phyloP scores from a whole-genome alignment of 2,113 vertebrate species.

The Hemicordylus capensis region DNA sequence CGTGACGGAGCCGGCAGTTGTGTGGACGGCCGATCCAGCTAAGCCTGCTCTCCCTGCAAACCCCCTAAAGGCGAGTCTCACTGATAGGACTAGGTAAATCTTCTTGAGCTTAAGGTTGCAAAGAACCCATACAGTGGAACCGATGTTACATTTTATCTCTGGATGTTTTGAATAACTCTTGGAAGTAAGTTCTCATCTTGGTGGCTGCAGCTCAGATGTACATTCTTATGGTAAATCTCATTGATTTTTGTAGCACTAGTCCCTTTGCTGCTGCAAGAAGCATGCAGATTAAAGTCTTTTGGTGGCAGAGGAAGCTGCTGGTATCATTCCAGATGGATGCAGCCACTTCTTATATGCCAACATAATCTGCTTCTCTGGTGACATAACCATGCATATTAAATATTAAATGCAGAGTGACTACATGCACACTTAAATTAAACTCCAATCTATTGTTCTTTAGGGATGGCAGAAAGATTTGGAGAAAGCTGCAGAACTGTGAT shows the following conservation, averaged over 20 bases:
- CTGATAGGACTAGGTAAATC: too few relatives aligned
- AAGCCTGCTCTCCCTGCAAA: too few relatives aligned
- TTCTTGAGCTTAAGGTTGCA: not conserved
- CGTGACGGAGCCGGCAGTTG: too few relatives aligned
- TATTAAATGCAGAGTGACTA: slow-evolving; percentile 14
- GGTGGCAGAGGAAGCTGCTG: not conserved
- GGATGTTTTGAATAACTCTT: slow-evolving; percentile 6
- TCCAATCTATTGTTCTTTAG: slow-evolving; percentile 12
- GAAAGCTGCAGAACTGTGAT: slow-evolving; percentile 46
- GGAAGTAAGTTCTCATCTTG: not conserved
- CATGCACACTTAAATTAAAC: slow-evolving; percentile 46
- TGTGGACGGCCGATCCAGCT: too few relatives aligned
- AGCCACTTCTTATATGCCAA: slow-evolving; percentile 10
- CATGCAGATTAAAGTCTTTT: slow-evolving; percentile 44
- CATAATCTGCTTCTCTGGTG: slow-evolving; percentile 39
- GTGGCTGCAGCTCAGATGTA: slow-evolving; percentile 10
- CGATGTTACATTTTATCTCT: not conserved
- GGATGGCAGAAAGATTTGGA: slow-evolving; percentile 8
- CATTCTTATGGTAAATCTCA: not conserved
- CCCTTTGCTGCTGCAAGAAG: slow-evolving; percentile 27
- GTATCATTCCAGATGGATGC: slow-evolving; percentile 25
- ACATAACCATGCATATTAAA: slow-evolving; percentile 35
- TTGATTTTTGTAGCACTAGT: slow-evolving; percentile 23
- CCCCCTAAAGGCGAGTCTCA: too few relatives aligned
- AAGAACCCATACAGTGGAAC: not conserved